Evolutionary conservation across 2,888 invertebrate species (phyloP), one percentile per base, ranked within the genome.

Genomic region (Clanis bilineata): DNA sequence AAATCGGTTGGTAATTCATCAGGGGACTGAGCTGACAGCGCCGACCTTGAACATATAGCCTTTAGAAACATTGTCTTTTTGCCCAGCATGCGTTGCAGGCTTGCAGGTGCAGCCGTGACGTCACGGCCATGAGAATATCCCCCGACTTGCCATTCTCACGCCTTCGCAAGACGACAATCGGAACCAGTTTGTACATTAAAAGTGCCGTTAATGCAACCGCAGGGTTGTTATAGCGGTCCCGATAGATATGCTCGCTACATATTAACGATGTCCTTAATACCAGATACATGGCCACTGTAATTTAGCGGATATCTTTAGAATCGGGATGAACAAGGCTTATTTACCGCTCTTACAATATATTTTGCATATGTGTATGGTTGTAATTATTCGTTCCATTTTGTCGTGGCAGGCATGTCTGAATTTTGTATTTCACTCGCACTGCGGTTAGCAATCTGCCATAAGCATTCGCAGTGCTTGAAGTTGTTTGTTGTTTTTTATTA

Each of bases 91-190:
- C 67, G 68, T 63, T 80, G 86, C 90, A 90, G 90, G 90, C 90
- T 63, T 80, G 86, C 90, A 90, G 90, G 90, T 90, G 88, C 80
- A 76, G 72, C 68, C 73, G 70, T 88, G 90, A 89, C 88, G 88
- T 88, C 85, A 87, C 67, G 79, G 66, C 88, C 88, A 83, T 91
- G 91, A 88, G 89, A 89, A 86, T 83, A 82, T 80, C 77, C 85
- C 80, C 72, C 77, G 77, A 80, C 77, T 82, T 73, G 83, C 86
- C 84, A 86, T 86, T 91, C 91, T 89, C 91, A 91, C 91, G 91
- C 90, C 91, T 88, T 79, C 88, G 73, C 85, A 73, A 70, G 76
- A 80, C 81, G 82, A 82, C 85, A 82, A 79, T 82, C 79, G 76
- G 79, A 87, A 89, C 90, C 86, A 81, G 90, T 89, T 83, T 76